phyloP scores from a whole-genome alignment of 2,113 vertebrate genomes.

The Eudyptes chrysolophus region DNA sequence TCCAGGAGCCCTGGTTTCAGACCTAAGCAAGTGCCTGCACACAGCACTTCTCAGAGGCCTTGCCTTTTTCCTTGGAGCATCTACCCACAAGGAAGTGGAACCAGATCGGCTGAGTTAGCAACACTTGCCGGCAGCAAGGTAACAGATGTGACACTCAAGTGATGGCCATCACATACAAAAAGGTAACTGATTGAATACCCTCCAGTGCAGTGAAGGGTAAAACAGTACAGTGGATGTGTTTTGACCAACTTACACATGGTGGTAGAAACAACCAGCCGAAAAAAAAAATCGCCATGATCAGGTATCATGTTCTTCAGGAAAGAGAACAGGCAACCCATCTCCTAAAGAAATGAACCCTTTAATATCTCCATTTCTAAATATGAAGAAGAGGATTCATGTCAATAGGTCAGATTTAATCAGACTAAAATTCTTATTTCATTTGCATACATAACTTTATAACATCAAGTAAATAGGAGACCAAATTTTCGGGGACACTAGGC shows the following conservation, averaged over 20 bases:
- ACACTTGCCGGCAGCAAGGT: background rate
- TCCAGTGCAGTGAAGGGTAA: background rate
- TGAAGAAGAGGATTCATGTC: background rate
- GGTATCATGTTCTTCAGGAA: background rate
- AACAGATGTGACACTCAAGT: background rate
- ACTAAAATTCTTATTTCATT: background rate
- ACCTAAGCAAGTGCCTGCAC: background rate
- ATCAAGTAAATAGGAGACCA: background rate
- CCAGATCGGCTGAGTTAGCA: background rate
- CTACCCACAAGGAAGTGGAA: background rate
- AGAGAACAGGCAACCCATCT: background rate
- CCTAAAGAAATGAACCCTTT: background rate
- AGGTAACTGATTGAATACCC: background rate
- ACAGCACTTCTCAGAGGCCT: background rate
- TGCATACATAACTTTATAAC: background rate
- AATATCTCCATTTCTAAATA: background rate
- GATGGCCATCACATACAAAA: background rate
- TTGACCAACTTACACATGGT: background rate
- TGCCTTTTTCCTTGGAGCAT: background rate
- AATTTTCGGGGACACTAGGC: background rate
- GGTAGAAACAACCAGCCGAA: background rate
- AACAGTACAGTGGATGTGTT: background rate
- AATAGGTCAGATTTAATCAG: background rate
- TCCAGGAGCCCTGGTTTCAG: background rate
- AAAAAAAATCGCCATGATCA: background rate